Evolutionary conservation across 1,140 invertebrate species (phyloP), one percentile per base, ranked within the genome.

Genomic region (Brachionus sp.): DNA sequence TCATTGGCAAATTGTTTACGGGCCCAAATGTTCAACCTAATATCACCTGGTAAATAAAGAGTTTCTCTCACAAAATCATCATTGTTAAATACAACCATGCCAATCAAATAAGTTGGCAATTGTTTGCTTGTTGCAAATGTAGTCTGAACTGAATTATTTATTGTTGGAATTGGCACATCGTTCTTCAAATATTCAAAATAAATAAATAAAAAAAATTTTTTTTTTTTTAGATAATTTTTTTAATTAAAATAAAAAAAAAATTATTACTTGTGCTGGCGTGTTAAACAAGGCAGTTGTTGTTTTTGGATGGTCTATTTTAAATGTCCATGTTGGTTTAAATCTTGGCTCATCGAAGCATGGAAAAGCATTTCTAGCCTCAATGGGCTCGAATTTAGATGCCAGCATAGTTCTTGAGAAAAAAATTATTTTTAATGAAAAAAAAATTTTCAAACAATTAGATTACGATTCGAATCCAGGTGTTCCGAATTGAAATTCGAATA

Each of bases 301-400:
- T n/a, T 39, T 23, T 62, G 77, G 77, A 44, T 82, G 80, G 35
- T 82, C 57, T 6, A 82, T 66, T 42, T 19, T 42, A 16, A 82
- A 44, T 33, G 42, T 0, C 35, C 29, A 66, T 16, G 57, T 70
- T 35, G 80, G 46, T 50, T 82, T 82, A 19, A 82, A 82, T 25
- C 80, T 25, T 29, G 80, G 80, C 33, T 82, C 80, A 70, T 82
- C 80, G 19, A 82, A 82, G 16, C 80, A 82, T 16, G 80, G 80
- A 68, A 57, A 80, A 66, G 62, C 77, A 19, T 66, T 62, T 39
- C 77, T 39, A 19, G 77, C 77, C 29, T 66, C 77, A n/a, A 80
- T 64, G 23, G 77, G 77, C n/a, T 80, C 77, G 29, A 80, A 80
- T 80, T 66, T 57, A 13, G 77, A 80, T 3, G 77, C 77, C 33